Percentiles rank a stretch among this genome's conserved stretches.
These are phyloP conservation scores for Apotomis capreana DNA, from an alignment of 2,888 invertebrate genomes.

Conservation along the genomic window DNA sequence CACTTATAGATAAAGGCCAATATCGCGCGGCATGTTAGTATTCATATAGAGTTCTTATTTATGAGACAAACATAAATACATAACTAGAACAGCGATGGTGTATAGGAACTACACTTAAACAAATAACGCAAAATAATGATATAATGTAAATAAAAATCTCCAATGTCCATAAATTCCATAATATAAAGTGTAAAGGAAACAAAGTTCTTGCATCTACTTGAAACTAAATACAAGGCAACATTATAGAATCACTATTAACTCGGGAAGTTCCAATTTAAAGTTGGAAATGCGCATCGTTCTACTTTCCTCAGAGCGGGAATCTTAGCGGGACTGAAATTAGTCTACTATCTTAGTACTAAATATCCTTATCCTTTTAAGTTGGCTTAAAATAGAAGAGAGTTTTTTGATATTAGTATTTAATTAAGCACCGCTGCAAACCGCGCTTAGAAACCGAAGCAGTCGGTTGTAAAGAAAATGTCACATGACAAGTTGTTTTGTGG, in stretches of 20 bases:
- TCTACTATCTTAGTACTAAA: conserved; percentile 28
- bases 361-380: conserved; percentile 20
- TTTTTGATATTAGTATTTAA: neutral
- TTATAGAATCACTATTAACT: conserved; percentile 36
- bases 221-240: conserved; percentile 34
- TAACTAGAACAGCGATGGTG: too few relatives aligned
- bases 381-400: neutral
- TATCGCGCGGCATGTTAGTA: too few relatives aligned
- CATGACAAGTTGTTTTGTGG: too few relatives aligned
- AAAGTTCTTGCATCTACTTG: conserved; percentile 27
- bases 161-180: neutral
- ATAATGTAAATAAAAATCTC: neutral
- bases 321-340: conserved; percentile 32
- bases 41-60: too few relatives aligned
- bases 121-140: neutral
- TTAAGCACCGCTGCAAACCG: too few relatives aligned
- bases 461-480: too few relatives aligned
- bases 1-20: too few relatives aligned
- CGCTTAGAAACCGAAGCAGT: conserved; percentile 1
- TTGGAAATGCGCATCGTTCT: conserved; percentile 36
- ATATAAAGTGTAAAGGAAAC: conserved; percentile 16
- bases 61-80: too few relatives aligned
- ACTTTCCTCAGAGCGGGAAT: conserved; percentile 18
- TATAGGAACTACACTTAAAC: too few relatives aligned
- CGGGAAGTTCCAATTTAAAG: conserved; percentile 40